A percentile compares a stretch with the other conserved stretches of the same genome.
Evolutionary conservation across 30 jellyfish, hydroid and myxozoan species (phyloP).

Genomic region (Cassiopea xamachana): DNA sequence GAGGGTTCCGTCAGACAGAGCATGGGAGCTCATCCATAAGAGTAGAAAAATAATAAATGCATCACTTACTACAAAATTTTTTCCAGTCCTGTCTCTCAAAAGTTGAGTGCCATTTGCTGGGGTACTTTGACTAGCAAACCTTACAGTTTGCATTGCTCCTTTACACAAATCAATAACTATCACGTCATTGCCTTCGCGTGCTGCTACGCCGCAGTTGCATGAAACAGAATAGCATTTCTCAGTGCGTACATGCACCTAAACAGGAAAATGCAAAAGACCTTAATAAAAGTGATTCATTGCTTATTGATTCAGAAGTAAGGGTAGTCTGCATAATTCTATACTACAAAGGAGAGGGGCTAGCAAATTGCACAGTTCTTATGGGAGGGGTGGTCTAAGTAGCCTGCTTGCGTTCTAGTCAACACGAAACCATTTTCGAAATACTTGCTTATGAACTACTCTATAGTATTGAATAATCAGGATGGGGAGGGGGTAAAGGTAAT

Average conservation of each 20-base stretch:
- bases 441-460: neutral
- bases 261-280: neutral
- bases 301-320: neutral
- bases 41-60: neutral
- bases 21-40: neutral
- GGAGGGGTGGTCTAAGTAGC: neutral
- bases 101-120: conserved; percentile 80
- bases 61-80: conserved; percentile 67
- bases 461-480: too few relatives aligned
- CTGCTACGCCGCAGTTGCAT: conserved; percentile 95
- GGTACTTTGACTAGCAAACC: conserved; percentile 80
- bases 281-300: neutral
- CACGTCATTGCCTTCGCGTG: conserved; percentile 93
- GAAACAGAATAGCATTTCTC: conserved; percentile 89
- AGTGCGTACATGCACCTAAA: conserved; percentile 90
- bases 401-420: neutral
- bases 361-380: neutral
- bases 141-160: conserved; percentile 75
- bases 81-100: conserved; percentile 80
- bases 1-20: neutral
- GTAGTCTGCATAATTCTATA: neutral
- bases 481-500: too few relatives aligned
- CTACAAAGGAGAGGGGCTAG: neutral
- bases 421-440: neutral
- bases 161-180: conserved; percentile 89